These are phyloP conservation scores for Mayetiola destructor DNA, from an alignment of 2,888 invertebrate species.

Conservation along the genomic window DNA sequence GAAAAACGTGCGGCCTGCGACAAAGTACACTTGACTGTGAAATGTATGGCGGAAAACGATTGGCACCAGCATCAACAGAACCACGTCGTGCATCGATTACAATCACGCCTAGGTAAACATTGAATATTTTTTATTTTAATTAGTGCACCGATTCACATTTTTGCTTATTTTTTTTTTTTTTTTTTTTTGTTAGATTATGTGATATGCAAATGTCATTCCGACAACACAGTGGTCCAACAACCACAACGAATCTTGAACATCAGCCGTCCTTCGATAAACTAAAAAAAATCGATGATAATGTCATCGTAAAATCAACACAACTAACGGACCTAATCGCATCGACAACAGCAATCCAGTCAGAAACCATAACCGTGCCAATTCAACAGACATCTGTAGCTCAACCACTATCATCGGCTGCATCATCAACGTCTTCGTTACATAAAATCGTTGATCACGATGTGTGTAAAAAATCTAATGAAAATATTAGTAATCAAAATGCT, in stretches of 20 bases:
- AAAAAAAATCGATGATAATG: slow-evolving; percentile 6
- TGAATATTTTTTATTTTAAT: background rate
- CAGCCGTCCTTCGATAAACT: slow-evolving; percentile 11
- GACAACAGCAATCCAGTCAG: background rate
- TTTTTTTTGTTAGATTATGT: slow-evolving; percentile 20
- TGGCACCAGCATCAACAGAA: slow-evolving; percentile 29
- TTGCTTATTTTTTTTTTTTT: background rate
- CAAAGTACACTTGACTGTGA: slow-evolving; percentile 55
- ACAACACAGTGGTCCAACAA: slow-evolving; percentile 14
- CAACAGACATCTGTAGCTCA: background rate
- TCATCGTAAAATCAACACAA: background rate
- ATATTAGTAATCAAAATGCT: slow-evolving; percentile 6
- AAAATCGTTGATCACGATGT: background rate
- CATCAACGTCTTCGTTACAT: background rate
- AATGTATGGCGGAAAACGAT: slow-evolving; percentile 35
- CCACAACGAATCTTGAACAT: slow-evolving; percentile 8
- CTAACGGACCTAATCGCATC: slow-evolving; percentile 8
- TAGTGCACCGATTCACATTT: background rate
- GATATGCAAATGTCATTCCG: slow-evolving; percentile 24
- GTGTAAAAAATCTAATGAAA: background rate
- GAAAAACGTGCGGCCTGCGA: slow-evolving; percentile 47
- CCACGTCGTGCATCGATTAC: slow-evolving; percentile 33
- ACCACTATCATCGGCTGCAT: background rate
- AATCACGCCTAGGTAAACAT: slow-evolving; percentile 27
- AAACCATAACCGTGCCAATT: background rate